Percentiles rank a stretch among this genome's conserved stretches.
Evolutionary conservation across 2,113 vertebrate genomes (phyloP).

Genomic region (Boleophthalmus pectinirostris): DNA sequence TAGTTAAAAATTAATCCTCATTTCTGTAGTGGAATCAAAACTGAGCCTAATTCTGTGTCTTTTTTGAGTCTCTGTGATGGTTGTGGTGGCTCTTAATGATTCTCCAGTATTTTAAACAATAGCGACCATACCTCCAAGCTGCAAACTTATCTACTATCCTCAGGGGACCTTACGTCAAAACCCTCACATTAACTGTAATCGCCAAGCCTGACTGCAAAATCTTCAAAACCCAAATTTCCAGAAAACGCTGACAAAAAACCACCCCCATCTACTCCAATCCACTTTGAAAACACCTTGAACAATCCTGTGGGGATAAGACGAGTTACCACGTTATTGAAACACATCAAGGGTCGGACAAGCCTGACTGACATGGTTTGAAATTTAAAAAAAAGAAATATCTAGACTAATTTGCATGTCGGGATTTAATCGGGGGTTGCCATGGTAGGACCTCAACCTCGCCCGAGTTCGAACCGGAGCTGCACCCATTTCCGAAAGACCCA

Average conservation of each 20-base stretch:
- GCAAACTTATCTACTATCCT: slow-evolving; percentile 43
- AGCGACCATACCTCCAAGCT: slow-evolving; percentile 38
- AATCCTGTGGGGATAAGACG: slow-evolving; percentile 66
- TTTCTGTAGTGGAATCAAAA: slow-evolving; percentile 19
- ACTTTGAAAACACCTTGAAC: slow-evolving; percentile 74
- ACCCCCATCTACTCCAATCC: slow-evolving; percentile 42
- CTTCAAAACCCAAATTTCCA: slow-evolving; percentile 67
- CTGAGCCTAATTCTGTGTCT: slow-evolving; percentile 19
- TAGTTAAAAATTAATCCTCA: slow-evolving; percentile 14
- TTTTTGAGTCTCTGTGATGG: slow-evolving; percentile 13
- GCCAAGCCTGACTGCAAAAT: slow-evolving; percentile 67
- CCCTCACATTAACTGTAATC: slow-evolving; percentile 65
- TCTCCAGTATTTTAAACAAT: slow-evolving; percentile 32
- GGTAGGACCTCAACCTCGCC: slow-evolving; percentile 35
- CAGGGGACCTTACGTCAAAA: slow-evolving; percentile 52
- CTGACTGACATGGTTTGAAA: slow-evolving; percentile 68
- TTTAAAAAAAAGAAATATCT: slow-evolving; percentile 25
- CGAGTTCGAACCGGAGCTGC: slow-evolving; percentile 27
- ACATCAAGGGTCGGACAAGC: slow-evolving; percentile 71
- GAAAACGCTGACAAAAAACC: slow-evolving; percentile 69
- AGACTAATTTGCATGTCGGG: slow-evolving; percentile 66
- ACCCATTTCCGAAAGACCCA: slow-evolving; percentile 44
- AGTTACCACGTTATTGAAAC: slow-evolving; percentile 60
- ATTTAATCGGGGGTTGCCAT: slow-evolving; percentile 64
- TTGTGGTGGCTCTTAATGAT: slow-evolving; percentile 26